Percentiles rank a stretch among this genome's conserved stretches.
Evolutionary conservation across 2,113 vertebrate species (phyloP).

Genomic region (Pontoporia blainvillei): DNA sequence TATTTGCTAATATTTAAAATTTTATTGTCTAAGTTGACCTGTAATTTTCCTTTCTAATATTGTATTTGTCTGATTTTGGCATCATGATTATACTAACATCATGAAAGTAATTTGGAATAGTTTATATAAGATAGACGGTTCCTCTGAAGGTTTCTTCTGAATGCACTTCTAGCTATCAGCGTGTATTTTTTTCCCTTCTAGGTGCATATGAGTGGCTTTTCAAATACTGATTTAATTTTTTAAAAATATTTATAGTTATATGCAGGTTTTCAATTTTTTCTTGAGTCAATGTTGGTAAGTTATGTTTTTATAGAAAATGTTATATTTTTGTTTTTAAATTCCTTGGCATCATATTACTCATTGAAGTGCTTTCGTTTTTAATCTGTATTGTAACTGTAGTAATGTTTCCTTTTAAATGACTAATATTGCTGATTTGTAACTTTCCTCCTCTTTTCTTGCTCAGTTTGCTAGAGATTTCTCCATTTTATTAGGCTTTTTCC

Average conservation of each 20-base stretch:
- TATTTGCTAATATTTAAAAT: neutral
- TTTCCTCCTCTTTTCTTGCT: neutral
- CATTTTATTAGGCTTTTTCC: neutral
- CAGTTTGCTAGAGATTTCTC: neutral
- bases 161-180: neutral
- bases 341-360: neutral
- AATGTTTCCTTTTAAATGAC: slow-evolving; percentile 1
- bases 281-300: neutral
- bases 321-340: neutral
- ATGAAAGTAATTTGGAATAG: neutral
- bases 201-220: neutral
- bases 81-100: neutral
- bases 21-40: neutral
- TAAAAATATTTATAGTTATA: neutral
- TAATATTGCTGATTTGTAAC: neutral
- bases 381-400: neutral
- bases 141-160: neutral
- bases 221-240: neutral
- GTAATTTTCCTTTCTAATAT: neutral
- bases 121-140: neutral
- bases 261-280: neutral
- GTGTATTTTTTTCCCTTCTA: neutral
- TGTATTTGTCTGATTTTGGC: neutral
- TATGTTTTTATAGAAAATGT: neutral
- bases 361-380: neutral